Percentiles rank a stretch among this genome's conserved stretches.
These are phyloP conservation scores for Harmothoe impar DNA, from an alignment of 2,888 invertebrate species.

Conservation along the genomic window DNA sequence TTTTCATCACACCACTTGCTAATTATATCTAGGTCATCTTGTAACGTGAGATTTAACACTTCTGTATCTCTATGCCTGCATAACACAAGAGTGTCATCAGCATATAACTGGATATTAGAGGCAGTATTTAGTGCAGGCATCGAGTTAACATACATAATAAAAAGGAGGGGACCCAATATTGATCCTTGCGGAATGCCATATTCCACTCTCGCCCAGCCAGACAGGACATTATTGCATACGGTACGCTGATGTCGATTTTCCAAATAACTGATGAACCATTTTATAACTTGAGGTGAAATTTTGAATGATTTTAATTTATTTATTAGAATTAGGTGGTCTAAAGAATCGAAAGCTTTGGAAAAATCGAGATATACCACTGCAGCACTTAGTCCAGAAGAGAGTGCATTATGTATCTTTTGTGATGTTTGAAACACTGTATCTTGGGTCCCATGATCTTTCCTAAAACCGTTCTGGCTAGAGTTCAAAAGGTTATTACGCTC, in stretches of 20 bases:
- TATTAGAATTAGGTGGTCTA: too few species aligned
- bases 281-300: too few species aligned
- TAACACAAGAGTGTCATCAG: background rate
- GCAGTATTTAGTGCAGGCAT: background rate
- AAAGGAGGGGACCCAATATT: too few species aligned
- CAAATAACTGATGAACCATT: background rate
- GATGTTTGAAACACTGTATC: background rate
- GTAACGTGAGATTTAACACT: background rate
- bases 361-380: too few species aligned
- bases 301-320: background rate
- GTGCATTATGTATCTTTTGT: background rate
- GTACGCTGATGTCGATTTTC: background rate
- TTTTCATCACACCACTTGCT: background rate
- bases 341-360: too few species aligned
- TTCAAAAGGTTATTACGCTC: background rate
- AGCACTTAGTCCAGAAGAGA: too few species aligned
- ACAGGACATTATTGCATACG: background rate
- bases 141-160: too few species aligned
- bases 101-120: background rate
- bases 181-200: background rate
- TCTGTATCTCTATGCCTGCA: background rate
- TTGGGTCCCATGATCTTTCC: background rate
- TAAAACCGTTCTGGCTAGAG: background rate
- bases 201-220: background rate
- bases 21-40: background rate